A percentile compares a stretch with the other conserved stretches of the same genome.
Evolutionary conservation across 2,888 invertebrate genomes (phyloP).

Genomic region (Yponomeuta cagnagella): DNA sequence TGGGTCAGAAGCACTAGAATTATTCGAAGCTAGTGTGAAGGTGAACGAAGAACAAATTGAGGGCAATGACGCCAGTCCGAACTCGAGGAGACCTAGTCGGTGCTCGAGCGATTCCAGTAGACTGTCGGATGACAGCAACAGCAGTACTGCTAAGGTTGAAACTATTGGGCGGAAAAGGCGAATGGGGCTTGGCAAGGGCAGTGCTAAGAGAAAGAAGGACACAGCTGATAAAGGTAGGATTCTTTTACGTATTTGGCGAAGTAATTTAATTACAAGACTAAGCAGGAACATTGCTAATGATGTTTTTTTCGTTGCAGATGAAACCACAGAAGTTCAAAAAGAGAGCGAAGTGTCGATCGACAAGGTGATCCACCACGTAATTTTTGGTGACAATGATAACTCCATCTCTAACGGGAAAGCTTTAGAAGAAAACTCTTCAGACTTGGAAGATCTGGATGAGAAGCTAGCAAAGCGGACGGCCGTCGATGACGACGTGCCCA

Average conservation of each 20-base stretch:
- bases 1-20: slow-evolving; percentile 52
- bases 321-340: slow-evolving; percentile 32
- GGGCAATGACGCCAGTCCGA: slow-evolving; percentile 42
- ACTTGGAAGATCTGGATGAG: slow-evolving; percentile 58
- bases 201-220: slow-evolving; percentile 45
- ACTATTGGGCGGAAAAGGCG: slow-evolving; percentile 51
- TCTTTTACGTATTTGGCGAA: background rate
- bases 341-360: slow-evolving; percentile 31
- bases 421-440: slow-evolving; percentile 69
- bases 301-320: slow-evolving; percentile 37
- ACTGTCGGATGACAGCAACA: slow-evolving; percentile 63
- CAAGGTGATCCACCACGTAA: slow-evolving; percentile 28
- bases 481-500: slow-evolving; percentile 26
- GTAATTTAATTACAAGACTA: too few relatives aligned
- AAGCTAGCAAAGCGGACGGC: slow-evolving; percentile 37
- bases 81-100: slow-evolving; percentile 57
- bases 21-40: slow-evolving; percentile 29
- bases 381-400: slow-evolving; percentile 34
- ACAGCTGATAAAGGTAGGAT: slow-evolving; percentile 20
- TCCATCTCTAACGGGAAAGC: slow-evolving; percentile 41
- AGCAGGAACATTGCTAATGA: background rate
- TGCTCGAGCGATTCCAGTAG: slow-evolving; percentile 67
- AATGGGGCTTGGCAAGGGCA: slow-evolving; percentile 36
- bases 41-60: slow-evolving; percentile 38
- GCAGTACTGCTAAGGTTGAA: slow-evolving; percentile 50